A percentile compares a stretch with the other conserved stretches of the same genome.
Evolutionary conservation across 2,888 invertebrate species (phyloP).

Genomic region (Drosophila meridiana): DNA sequence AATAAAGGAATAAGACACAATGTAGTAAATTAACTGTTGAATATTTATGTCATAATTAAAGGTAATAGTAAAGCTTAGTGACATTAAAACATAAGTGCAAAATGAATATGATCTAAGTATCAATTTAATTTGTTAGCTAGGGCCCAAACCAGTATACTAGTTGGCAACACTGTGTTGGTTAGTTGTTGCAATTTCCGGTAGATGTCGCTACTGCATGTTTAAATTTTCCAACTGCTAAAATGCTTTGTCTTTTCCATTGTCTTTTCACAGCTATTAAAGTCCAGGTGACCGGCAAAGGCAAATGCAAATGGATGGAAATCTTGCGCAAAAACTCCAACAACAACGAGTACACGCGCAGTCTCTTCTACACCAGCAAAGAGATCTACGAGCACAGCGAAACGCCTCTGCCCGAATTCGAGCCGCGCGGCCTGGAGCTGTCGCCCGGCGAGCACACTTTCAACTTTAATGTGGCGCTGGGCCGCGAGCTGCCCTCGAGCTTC

Average conservation of each 20-base stretch:
- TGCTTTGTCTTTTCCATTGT: background rate
- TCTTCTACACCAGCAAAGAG: slow-evolving; percentile 84
- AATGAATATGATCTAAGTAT: no score
- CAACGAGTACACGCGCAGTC: slow-evolving; percentile 81
- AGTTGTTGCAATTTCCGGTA: background rate
- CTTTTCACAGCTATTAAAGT: slow-evolving; percentile 81
- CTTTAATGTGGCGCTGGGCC: slow-evolving; percentile 80
- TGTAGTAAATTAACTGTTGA: background rate
- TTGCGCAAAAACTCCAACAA: slow-evolving; percentile 81
- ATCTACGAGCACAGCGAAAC: slow-evolving; percentile 82
- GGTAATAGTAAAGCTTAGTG: no score
- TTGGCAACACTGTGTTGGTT: background rate
- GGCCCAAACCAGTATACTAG: background rate
- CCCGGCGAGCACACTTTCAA: slow-evolving; percentile 82
- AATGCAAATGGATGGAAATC: slow-evolving; percentile 85
- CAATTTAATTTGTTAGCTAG: background rate
- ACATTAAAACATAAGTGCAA: background rate
- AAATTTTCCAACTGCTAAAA: background rate
- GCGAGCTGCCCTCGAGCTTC: slow-evolving; percentile 83
- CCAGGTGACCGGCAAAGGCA: slow-evolving; percentile 84
- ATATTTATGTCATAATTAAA: background rate
- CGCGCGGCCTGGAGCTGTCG: slow-evolving; percentile 82
- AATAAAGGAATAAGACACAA: background rate
- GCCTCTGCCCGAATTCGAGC: slow-evolving; percentile 81
- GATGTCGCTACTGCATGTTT: background rate